phyloP scores from a whole-genome alignment of 2,888 invertebrate species.

The Arrhopalites spinosus region DNA sequence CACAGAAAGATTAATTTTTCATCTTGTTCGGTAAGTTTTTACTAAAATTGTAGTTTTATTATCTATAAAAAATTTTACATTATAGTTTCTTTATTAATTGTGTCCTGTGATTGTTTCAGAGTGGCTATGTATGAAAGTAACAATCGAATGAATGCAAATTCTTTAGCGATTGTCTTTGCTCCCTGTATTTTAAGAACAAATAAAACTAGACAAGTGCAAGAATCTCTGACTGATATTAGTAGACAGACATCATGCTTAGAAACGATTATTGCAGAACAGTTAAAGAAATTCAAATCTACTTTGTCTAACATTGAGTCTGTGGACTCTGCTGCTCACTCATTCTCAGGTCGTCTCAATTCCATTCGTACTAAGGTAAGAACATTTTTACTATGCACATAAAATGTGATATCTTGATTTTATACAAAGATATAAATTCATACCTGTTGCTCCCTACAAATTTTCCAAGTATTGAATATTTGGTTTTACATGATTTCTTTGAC shows the following conservation, averaged over 20 bases:
- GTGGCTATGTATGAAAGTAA: conserved; percentile 84
- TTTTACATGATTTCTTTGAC: neutral
- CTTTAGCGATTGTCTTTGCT: conserved; percentile 91
- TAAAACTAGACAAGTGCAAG: conserved; percentile 85
- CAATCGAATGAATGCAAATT: conserved; percentile 90
- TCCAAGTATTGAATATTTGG: too few species aligned
- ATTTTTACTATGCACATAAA: too few species aligned
- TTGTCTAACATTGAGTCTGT: conserved; percentile 88
- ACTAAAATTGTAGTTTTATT: neutral
- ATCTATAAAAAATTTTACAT: neutral
- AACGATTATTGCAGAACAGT: conserved; percentile 84
- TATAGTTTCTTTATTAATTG: neutral
- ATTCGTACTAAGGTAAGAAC: conserved; percentile 71
- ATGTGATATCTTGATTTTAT: too few species aligned
- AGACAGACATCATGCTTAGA: conserved; percentile 89
- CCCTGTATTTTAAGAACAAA: conserved; percentile 90
- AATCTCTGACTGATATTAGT: conserved; percentile 86
- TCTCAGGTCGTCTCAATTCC: conserved; percentile 76
- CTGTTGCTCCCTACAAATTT: too few species aligned
- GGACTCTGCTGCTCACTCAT: conserved; percentile 85
- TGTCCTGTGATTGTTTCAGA: conserved; percentile 61
- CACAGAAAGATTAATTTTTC: conserved; percentile 89
- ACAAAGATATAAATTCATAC: too few species aligned
- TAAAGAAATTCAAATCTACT: conserved; percentile 80
- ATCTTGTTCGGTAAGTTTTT: conserved; percentile 70